Evolutionary conservation across 2,888 invertebrate genomes (phyloP), one percentile per base, ranked within the genome.

Genomic region (Caenorhabditis virilis): DNA sequence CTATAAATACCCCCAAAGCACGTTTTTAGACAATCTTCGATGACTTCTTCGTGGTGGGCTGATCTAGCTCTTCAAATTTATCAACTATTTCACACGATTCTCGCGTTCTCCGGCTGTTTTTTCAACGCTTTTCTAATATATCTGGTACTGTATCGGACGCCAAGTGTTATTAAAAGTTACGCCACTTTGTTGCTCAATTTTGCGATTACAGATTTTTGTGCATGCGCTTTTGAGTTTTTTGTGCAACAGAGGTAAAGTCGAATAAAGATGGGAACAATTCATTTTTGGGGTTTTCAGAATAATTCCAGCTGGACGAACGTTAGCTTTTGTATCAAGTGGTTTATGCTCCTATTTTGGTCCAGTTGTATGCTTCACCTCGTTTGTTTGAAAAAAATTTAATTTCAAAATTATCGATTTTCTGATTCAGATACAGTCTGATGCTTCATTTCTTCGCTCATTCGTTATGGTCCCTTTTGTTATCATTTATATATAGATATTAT

Each of bases 401-500:
- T n/a, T n/a, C n/a, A n/a, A n/a, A n/a, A n/a, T n/a, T n/a, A n/a
- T n/a, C n/a, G n/a, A n/a, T n/a, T n/a, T n/a, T n/a, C n/a, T n/a
- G n/a, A n/a, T n/a, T n/a, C n/a, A n/a, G n/a, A n/a, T n/a, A n/a
- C n/a, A n/a, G n/a, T n/a, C n/a, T n/a, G n/a, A 67, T 60, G 30
- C 41, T 67, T 1, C 56, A 56, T n/a, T 35, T 58, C 6, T 46
- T 58, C 3, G 57, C 67, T 25, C 67, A 67, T 36, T 49, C 51
- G 1, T 18, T 67, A 1, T 67, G 67, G 67, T 62, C 62, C 0
- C 38, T 67, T 18, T 41, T 67, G 0, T 18, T 62, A 9, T 56
- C 56, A 7, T 67, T 67, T 30, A 45, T 43, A 23, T 67, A 67
- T 43, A 46, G 67, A 33, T 67, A 53, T 38, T 67, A 67, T 26